Base-by-base conservation (phyloP, 2,113 vertebrate species). In the Carlito syrichta region DNA sequence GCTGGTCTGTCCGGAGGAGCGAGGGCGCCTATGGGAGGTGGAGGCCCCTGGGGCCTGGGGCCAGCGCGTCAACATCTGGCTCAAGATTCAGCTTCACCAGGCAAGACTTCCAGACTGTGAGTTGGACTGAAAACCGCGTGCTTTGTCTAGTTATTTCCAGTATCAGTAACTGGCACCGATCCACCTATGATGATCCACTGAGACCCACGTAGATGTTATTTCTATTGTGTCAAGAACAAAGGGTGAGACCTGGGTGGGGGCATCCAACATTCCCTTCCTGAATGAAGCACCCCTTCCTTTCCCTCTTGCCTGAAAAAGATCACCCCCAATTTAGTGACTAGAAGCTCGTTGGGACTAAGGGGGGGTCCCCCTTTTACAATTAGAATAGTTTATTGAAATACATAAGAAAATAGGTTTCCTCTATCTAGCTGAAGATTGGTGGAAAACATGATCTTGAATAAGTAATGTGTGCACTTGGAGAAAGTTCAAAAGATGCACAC, bases 11-110 rank as follows among this genome's bases (percentile, higher is more conserved):
- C 96, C 98, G 0, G 98, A 98, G 38, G 97, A 99, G 76, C 98
- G 97, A 94, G 98, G 99, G 3, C 98, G 99, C 32, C 98, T 99
- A 84, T 99, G 99, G 97, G 99, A 99, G 97, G 99, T 99, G 92
- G 99, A 99, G 95, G 97, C 99, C 86, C 99, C 99, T 0, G 99
- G 99, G 30, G 98, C 97, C 17, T 99, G 99, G 99, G 98, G 96
- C 94, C 99, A 99, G 94, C 96, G 99, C 8, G n/a, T 92, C 69
- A 99, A 99, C 98, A 99, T 99, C 98, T 99, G 99, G 99, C 98
- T 99, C 52, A 99, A 98, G 97, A 98, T 99, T 97, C 99, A 98
- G 86, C 98, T 99, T 38, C 98, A 98, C 43, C 97, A 78, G 68
- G 6, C 93, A 13, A 95, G 94, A 58, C 77, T 58, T 94, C 71